Evolutionary conservation across 2,888 invertebrate species (phyloP), one percentile per base, ranked within the genome.

Genomic region (Bellardia bayeri): DNA sequence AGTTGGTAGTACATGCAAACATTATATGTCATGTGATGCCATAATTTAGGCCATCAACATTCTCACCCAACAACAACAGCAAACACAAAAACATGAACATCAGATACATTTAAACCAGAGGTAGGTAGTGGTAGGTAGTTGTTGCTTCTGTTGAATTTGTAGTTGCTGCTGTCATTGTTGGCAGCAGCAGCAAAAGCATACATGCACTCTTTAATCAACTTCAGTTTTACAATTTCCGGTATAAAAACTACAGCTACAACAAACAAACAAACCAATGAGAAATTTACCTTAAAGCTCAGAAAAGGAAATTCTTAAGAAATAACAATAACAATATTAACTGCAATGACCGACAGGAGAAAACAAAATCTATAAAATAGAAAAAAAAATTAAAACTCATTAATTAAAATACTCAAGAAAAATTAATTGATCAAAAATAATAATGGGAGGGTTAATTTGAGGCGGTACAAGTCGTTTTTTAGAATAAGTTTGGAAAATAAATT

Each of bases 31-130:
- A 87, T 87, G 87, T 87, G 87, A 87, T 87, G 87, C 85, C 87
- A 87, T 87, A 87, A 87, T 87, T 85, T 87, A 87, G 87, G 87
- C 87, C 87, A 87, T 75, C 85, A 85, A 69, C 87, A 85, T 74
- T 82, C 75, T 79, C 80, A 80, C 37, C 68, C 82, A 86, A 69
- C 58, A 64, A 30, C 84, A 75, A 68, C 82, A 86, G 63, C 58
- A 72, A 68, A 37, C 49, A 63, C 42, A 72, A 68, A 54, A 81
- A 66, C 71, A 84, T 40, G 58, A 66, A 49, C 56, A 86, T 42
- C 37, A 71, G 37, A 63, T 76, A 76, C 76, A 78, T 71, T 83
- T 64, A 58, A 71, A 23, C 54, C 45, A 56, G 54, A 69, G 42
- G 33, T 66, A 11, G 40, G 54, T 30, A 37, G 4, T 51, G 42